phyloP scores from a whole-genome alignment of 2,888 invertebrate genomes.

The Tipula unca region DNA sequence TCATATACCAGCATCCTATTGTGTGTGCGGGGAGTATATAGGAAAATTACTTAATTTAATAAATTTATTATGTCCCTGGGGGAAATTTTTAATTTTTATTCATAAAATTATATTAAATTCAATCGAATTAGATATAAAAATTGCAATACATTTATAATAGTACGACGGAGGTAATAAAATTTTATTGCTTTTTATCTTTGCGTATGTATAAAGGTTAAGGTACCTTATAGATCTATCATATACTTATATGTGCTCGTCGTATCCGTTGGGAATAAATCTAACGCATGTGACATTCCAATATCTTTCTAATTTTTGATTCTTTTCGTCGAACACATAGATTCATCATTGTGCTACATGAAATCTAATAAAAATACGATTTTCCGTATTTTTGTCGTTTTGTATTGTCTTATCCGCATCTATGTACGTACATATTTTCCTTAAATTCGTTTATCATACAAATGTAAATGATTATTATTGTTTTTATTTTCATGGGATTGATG shows the following conservation, averaged over 20 bases:
- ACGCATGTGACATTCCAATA: background rate
- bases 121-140: background rate
- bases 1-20: background rate
- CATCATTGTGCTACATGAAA: background rate
- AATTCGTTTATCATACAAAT: constrained; percentile 8
- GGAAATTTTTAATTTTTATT: background rate
- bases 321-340: background rate
- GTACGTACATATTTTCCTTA: background rate
- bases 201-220: background rate
- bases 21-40: background rate
- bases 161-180: background rate
- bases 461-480: background rate
- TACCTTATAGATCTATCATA: background rate
- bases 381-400: background rate
- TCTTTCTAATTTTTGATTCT: background rate
- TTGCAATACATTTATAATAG: background rate
- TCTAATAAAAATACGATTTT: background rate
- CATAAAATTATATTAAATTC: background rate
- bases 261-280: background rate
- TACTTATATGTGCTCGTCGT: background rate
- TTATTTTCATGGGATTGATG: constrained; percentile 9
- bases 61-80: background rate
- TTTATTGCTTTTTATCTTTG: background rate
- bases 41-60: background rate
- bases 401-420: background rate